Percentiles rank a stretch among this genome's conserved stretches.
These are phyloP conservation scores for Prietella phreatophila DNA, from an alignment of 2,113 vertebrate genomes.

Conservation along the genomic window DNA sequence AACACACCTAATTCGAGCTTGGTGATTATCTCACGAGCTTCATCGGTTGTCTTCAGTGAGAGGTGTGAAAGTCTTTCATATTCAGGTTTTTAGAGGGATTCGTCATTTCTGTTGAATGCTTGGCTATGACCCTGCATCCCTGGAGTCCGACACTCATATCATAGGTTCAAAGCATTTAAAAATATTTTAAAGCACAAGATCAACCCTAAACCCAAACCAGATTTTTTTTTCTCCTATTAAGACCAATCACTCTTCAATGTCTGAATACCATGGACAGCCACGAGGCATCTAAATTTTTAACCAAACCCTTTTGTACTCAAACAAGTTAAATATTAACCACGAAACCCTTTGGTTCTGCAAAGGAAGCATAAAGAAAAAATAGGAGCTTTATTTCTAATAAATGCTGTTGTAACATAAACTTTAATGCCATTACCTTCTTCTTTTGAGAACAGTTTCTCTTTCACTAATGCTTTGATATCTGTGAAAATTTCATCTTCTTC, in stretches of 20 bases:
- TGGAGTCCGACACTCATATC: too few species aligned
- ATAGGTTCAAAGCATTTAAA: neutral
- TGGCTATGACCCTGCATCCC: neutral
- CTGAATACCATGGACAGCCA: constrained; percentile 74
- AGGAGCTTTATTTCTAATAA: neutral
- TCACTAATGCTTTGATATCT: constrained; percentile 62
- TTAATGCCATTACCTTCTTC: constrained; percentile 43
- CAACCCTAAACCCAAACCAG: neutral
- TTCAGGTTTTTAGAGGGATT: neutral
- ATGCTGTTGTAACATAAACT: neutral
- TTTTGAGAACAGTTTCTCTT: constrained; percentile 59
- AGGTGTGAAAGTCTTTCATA: too few species aligned
- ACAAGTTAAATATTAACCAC: constrained; percentile 84
- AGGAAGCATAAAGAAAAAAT: constrained; percentile 6
- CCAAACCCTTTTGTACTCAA: constrained; percentile 78
- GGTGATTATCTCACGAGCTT: neutral
- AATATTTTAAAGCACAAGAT: too few species aligned
- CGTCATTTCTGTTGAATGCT: too few species aligned
- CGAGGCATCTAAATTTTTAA: constrained; percentile 77
- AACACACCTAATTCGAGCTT: neutral
- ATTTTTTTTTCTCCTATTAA: constrained; percentile 42
- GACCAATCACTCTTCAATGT: constrained; percentile 46
- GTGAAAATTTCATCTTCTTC: constrained; percentile 67
- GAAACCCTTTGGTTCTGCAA: constrained; percentile 35
- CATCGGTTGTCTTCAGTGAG: too few species aligned